Conservation (phyloP, 2,888 invertebrate species). For the Apocheima hispidaria region DNA sequence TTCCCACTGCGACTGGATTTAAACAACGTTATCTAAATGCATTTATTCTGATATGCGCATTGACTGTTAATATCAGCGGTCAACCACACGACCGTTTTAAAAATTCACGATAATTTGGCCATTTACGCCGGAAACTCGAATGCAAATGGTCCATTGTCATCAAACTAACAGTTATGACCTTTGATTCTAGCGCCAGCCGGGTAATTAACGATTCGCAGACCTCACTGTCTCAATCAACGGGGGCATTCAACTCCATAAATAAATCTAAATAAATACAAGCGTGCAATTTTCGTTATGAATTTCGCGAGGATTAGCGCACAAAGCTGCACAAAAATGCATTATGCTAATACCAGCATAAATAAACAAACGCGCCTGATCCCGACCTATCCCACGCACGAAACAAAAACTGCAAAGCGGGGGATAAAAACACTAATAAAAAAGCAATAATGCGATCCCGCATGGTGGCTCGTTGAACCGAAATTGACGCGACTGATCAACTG, state of each 20-base stretch:
- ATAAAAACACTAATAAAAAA: conserved; percentile 84
- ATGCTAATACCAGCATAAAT: conserved; percentile 86
- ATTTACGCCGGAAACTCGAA: conserved; percentile 73
- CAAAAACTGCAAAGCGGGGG: conserved; percentile 81
- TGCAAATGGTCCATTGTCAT: conserved; percentile 80
- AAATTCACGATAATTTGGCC: conserved; percentile 75
- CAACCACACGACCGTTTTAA: conserved; percentile 73
- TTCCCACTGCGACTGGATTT: conserved; percentile 24
- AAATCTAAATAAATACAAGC: conserved; percentile 34
- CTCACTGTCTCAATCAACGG: conserved; percentile 37
- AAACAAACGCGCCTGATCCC: conserved; percentile 54
- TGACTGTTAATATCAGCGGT: conserved; percentile 58
- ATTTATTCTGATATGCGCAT: conserved; percentile 30
- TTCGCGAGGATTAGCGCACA: conserved; percentile 68
- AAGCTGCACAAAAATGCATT: conserved; percentile 71
- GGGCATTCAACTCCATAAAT: conserved; percentile 58
- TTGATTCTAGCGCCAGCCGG: conserved; percentile 57
- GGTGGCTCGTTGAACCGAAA: conserved; percentile 80
- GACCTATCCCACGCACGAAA: conserved; percentile 83
- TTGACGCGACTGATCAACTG: conserved; percentile 82
- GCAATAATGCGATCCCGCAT: conserved; percentile 86
- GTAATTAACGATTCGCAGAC: conserved; percentile 69
- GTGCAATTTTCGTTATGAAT: conserved; percentile 56
- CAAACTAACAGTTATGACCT: conserved; percentile 72
- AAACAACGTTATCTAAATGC: conserved; percentile 37